Percentiles rank a stretch among this genome's conserved stretches.
phyloP scores from a whole-genome alignment of 2,797 vertebrate genomes.

The Eutrigla gurnardus region DNA sequence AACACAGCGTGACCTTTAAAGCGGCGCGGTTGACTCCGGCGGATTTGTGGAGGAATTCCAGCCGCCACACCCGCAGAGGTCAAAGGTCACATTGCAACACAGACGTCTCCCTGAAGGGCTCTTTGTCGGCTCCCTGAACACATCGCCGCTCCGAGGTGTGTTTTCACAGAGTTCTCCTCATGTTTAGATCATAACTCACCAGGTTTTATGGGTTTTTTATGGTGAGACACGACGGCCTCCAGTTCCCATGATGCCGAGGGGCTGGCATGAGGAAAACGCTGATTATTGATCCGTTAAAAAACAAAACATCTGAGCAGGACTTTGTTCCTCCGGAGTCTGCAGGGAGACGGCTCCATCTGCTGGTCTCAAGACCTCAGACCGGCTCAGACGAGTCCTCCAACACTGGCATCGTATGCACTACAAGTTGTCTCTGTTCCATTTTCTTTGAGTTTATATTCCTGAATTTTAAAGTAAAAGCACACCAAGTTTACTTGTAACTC shows the following conservation, averaged over 20 bases:
- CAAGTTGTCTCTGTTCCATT: background rate
- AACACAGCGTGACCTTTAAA: conserved; percentile 55
- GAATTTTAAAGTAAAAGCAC: background rate
- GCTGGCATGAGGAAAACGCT: background rate
- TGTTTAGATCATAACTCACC: background rate
- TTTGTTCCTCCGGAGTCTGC: background rate
- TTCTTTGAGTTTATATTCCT: background rate
- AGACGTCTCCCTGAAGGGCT: conserved; percentile 37
- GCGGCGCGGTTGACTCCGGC: conserved; percentile 39
- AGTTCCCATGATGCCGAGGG: background rate
- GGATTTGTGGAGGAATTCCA: conserved; percentile 58
- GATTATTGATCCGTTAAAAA: background rate
- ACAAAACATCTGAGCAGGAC: background rate
- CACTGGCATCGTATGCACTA: background rate
- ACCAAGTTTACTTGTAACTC: background rate
- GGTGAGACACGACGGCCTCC: background rate
- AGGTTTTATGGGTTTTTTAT: background rate
- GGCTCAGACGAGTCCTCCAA: background rate
- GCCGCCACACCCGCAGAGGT: conserved; percentile 61
- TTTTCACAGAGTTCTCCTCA: background rate
- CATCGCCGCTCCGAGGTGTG: background rate
- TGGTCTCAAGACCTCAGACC: conserved; percentile 33
- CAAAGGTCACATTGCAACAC: conserved; percentile 59
- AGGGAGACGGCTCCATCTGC: conserved; percentile 75
- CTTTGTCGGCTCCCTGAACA: conserved; percentile 14